These are phyloP conservation scores for Pelvicachromis taeniatus DNA, from an alignment of 2,113 vertebrate species.

Conservation along the genomic window DNA sequence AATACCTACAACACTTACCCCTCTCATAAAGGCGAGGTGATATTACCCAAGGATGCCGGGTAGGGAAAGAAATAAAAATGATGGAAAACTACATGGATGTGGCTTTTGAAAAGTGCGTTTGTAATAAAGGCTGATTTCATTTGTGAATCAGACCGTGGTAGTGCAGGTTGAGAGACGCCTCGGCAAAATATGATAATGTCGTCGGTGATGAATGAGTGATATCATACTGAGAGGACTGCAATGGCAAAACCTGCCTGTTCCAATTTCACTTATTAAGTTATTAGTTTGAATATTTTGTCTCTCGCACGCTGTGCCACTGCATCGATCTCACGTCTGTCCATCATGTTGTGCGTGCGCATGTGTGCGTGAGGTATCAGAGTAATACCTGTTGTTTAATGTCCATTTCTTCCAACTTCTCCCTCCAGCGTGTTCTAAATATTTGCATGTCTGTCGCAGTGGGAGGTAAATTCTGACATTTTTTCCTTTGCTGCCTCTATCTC, in stretches of 20 bases:
- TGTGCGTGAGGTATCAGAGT: background rate
- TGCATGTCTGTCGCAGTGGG: background rate
- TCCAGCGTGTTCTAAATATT: background rate
- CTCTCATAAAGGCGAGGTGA: constrained; percentile 13
- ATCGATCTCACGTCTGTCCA: background rate
- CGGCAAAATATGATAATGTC: constrained; percentile 1
- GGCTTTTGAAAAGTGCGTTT: constrained; percentile 16
- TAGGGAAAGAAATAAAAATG: constrained; percentile 39
- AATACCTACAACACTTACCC: constrained; percentile 1
- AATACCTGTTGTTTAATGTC: background rate
- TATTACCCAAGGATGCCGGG: constrained; percentile 4
- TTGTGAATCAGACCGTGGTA: constrained; percentile 7
- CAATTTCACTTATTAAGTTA: constrained; percentile 2
- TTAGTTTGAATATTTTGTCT: constrained; percentile 9
- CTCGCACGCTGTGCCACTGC: background rate
- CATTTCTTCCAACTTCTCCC: background rate
- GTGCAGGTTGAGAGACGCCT: background rate
- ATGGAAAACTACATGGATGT: constrained; percentile 37
- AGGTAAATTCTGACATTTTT: background rate
- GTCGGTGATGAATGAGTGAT: constrained; percentile 25
- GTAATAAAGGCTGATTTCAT: constrained; percentile 54
- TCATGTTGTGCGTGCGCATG: background rate
- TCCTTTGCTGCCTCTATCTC: background rate
- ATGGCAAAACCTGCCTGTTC: background rate
- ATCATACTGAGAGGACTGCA: background rate